Evolutionary conservation across 2,888 invertebrate species (phyloP).

Genomic region (Acanthosepion esculentum): DNA sequence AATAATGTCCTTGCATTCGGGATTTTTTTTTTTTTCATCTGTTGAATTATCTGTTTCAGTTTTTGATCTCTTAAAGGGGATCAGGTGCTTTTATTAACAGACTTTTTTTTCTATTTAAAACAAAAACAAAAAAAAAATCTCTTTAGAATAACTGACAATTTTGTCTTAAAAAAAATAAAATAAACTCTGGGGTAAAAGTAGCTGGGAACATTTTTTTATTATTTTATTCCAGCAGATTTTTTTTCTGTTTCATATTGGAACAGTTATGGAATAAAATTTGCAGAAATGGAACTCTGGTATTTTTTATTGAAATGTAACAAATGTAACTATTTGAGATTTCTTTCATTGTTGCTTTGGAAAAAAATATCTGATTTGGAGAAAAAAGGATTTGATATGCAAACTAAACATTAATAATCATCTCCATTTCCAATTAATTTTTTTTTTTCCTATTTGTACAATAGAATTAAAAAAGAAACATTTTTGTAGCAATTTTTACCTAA

Average conservation of each 20-base stretch:
- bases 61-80: not conserved
- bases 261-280: not conserved
- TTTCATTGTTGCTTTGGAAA: slow-evolving; percentile 13
- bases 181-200: not conserved
- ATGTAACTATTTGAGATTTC: not conserved
- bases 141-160: not conserved
- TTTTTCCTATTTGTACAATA: not conserved
- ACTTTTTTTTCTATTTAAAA: not conserved
- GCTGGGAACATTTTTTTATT: not conserved
- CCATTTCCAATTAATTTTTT: not conserved
- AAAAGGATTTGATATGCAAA: not conserved
- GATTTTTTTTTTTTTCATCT: too few relatives aligned
- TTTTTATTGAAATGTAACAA: not conserved
- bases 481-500: not conserved
- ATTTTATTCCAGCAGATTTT: not conserved
- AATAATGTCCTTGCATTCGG: not conserved
- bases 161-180: not conserved
- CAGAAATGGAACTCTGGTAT: not conserved
- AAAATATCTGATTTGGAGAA: not conserved
- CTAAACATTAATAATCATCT: not conserved
- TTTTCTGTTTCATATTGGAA: not conserved
- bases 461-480: not conserved
- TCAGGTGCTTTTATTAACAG: not conserved
- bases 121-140: too few relatives aligned
- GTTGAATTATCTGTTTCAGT: not conserved